A percentile compares a stretch with the other conserved stretches of the same genome.
Evolutionary conservation across 2,888 invertebrate genomes (phyloP).

Genomic region (Pachycephus smyrnensis): DNA sequence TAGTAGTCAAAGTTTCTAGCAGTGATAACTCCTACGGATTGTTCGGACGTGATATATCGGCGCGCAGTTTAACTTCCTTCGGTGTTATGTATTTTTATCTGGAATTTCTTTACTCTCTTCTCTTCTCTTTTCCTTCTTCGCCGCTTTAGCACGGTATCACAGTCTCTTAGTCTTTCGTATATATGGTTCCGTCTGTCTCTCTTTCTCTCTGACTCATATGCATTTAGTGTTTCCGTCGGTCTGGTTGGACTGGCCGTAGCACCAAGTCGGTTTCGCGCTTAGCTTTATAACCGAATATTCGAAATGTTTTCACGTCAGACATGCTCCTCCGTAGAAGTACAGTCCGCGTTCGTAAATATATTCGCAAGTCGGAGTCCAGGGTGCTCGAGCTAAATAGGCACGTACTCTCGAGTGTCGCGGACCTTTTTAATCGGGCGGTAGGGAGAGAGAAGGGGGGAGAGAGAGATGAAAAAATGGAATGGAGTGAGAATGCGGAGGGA

Average conservation of each 20-base stretch:
- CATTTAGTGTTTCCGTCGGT: neutral
- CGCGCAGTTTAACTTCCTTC: neutral
- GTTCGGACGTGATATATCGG: neutral
- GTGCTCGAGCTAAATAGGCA: neutral
- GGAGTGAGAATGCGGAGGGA: neutral
- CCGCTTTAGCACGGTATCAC: constrained; percentile 2
- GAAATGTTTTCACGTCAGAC: constrained; percentile 34
- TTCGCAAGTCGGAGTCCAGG: neutral
- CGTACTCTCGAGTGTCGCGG: neutral
- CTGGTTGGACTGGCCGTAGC: neutral
- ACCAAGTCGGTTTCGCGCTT: constrained; percentile 34
- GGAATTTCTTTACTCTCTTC: constrained; percentile 6
- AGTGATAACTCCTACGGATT: neutral
- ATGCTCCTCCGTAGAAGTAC: constrained; percentile 23
- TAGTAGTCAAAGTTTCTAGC: neutral
- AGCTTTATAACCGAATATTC: constrained; percentile 43
- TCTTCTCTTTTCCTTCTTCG: constrained; percentile 18
- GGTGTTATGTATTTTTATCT: neutral
- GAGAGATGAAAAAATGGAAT: neutral
- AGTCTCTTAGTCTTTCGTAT: neutral
- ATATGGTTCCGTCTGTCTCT: constrained; percentile 17
- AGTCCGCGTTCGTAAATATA: constrained; percentile 3
- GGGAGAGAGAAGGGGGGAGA: neutral
- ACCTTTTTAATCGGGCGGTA: neutral
- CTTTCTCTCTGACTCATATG: constrained; percentile 4